A percentile compares a stretch with the other conserved stretches of the same genome.
These are phyloP conservation scores for Anticlea derivata DNA, from an alignment of 2,888 invertebrate species.

Conservation along the genomic window DNA sequence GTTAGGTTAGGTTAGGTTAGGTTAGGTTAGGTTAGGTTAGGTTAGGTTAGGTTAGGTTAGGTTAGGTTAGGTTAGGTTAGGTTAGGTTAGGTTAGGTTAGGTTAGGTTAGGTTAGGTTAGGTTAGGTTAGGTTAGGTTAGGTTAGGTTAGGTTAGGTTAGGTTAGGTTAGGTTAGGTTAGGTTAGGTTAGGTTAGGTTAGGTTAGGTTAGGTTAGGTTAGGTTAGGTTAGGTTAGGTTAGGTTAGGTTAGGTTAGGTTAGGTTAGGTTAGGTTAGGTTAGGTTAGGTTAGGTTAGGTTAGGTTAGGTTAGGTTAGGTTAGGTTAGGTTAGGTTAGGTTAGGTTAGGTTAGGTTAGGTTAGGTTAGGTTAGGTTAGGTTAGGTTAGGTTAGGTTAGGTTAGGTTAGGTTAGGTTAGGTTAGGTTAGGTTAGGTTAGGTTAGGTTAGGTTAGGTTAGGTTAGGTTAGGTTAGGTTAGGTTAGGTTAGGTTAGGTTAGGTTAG, in stretches of 20 bases:
- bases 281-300: constrained; percentile 21
- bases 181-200: constrained; percentile 22
- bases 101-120: constrained; percentile 26
- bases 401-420: constrained; percentile 14
- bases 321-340: constrained; percentile 15
- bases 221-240: constrained; percentile 8
- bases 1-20: constrained; percentile 37
- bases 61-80: constrained; percentile 32
- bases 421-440: constrained; percentile 4
- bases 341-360: constrained; percentile 17
- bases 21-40: constrained; percentile 36
- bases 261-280: constrained; percentile 19
- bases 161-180: constrained; percentile 24
- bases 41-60: constrained; percentile 34
- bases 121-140: constrained; percentile 23
- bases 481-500: constrained; percentile 28
- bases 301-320: constrained; percentile 19
- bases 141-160: constrained; percentile 24
- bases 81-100: constrained; percentile 31
- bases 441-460: constrained; percentile 17
- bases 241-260: constrained; percentile 16
- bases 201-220: constrained; percentile 19
- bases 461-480: constrained; percentile 22
- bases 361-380: constrained; percentile 16
- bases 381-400: constrained; percentile 13